Percentiles rank a stretch among this genome's conserved stretches.
Evolutionary conservation across 2,797 vertebrate species (phyloP).

Genomic region (Otolemur crassicaudatus): DNA sequence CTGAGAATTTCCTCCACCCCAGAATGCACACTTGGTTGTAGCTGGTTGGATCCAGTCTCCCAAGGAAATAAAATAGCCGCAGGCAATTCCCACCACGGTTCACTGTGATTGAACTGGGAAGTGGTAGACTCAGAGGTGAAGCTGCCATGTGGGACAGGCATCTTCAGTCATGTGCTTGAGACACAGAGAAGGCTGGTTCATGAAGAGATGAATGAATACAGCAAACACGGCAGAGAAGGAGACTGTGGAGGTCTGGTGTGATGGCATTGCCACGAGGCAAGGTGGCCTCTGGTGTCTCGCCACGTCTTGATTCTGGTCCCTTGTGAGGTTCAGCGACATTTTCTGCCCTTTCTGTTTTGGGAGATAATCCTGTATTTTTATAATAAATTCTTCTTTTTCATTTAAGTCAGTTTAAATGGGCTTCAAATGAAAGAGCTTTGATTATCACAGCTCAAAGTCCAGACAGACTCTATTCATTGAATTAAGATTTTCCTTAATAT

Average conservation of each 20-base stretch:
- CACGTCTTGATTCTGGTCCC: background rate
- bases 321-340: background rate
- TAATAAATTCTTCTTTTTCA: background rate
- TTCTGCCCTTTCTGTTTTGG: background rate
- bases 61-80: background rate
- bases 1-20: background rate
- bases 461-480: background rate
- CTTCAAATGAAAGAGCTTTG: background rate
- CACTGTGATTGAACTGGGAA: background rate
- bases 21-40: background rate
- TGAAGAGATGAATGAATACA: background rate
- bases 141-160: background rate
- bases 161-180: background rate
- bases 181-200: background rate
- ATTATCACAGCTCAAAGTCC: background rate
- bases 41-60: background rate
- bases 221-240: background rate
- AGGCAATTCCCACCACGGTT: background rate
- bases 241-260: background rate
- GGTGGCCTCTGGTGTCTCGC: background rate
- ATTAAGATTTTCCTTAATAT: background rate
- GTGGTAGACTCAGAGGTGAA: background rate
- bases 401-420: background rate
- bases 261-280: background rate
- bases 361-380: background rate